These are phyloP conservation scores for Zophobas atratus DNA, from an alignment of 1,140 invertebrate genomes.

Conservation along the genomic window DNA sequence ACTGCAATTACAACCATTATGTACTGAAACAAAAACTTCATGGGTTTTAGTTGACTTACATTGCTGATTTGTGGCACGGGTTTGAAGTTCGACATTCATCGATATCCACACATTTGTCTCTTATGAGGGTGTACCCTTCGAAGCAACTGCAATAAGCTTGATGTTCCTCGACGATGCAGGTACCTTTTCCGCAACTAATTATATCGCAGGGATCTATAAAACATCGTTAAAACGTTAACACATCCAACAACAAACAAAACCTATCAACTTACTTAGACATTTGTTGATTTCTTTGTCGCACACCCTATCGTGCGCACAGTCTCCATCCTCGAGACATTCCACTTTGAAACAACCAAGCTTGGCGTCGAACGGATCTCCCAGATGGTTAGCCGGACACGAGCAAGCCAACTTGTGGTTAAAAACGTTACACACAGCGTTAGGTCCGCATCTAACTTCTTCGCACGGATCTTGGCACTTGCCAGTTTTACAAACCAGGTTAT, in stretches of 20 bases:
- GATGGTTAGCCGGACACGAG: slow-evolving; percentile 82
- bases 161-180: slow-evolving; percentile 80
- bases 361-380: slow-evolving; percentile 84
- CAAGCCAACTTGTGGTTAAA: slow-evolving; percentile 80
- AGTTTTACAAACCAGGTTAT: slow-evolving; percentile 79
- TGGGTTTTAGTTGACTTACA: slow-evolving; percentile 66
- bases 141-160: slow-evolving; percentile 81
- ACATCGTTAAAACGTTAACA: slow-evolving; percentile 30
- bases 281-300: slow-evolving; percentile 84
- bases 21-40: slow-evolving; percentile 11
- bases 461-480: slow-evolving; percentile 86
- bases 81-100: slow-evolving; percentile 82
- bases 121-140: slow-evolving; percentile 78
- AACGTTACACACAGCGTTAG: slow-evolving; percentile 81
- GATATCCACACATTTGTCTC: slow-evolving; percentile 83
- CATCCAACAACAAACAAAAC: slow-evolving; percentile 19
- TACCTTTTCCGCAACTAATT: slow-evolving; percentile 81
- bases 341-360: slow-evolving; percentile 86
- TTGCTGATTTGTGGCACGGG: slow-evolving; percentile 85
- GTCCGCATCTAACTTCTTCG: slow-evolving; percentile 76
- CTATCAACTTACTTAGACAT: slow-evolving; percentile 77
- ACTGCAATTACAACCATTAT: slow-evolving; percentile 62
- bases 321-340: slow-evolving; percentile 83
- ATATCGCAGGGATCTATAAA: slow-evolving; percentile 82
- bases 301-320: slow-evolving; percentile 82